A percentile compares a stretch with the other conserved stretches of the same genome.
These are phyloP conservation scores for Asbolus verrucosus DNA, from an alignment of 1,140 invertebrate species.

Conservation along the genomic window DNA sequence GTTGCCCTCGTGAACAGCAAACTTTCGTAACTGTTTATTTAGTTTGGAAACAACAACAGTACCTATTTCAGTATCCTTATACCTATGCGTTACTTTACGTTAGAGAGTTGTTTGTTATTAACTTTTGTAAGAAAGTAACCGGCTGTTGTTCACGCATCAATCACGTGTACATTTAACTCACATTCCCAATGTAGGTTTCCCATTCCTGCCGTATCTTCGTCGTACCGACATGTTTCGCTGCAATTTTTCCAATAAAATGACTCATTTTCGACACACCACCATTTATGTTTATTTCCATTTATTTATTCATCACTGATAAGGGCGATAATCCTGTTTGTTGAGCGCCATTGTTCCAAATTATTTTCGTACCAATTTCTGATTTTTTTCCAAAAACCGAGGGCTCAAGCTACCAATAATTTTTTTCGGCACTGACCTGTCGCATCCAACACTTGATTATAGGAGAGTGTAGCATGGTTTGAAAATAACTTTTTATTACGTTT, in stretches of 20 bases:
- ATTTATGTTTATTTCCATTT: too few species aligned
- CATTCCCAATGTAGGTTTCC: not conserved
- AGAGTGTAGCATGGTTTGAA: slow-evolving; percentile 19
- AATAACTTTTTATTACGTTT: slow-evolving; percentile 1
- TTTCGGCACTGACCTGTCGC: not conserved
- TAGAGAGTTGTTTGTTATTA: slow-evolving; percentile 27
- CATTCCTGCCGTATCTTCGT: too few species aligned
- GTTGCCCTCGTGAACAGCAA: slow-evolving; percentile 6
- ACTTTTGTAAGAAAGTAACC: slow-evolving; percentile 27
- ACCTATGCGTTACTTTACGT: not conserved
- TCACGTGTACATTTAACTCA: slow-evolving; percentile 23
- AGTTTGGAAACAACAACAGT: not conserved
- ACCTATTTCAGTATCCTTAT: slow-evolving; percentile 1
- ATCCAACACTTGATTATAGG: slow-evolving; percentile 12
- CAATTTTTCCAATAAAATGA: too few species aligned
- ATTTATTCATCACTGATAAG: not conserved
- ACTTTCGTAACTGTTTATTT: slow-evolving; percentile 20
- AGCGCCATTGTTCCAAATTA: too few species aligned
- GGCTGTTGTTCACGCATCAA: slow-evolving; percentile 25
- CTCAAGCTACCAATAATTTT: not conserved
- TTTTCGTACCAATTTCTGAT: too few species aligned
- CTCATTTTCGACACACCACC: too few species aligned
- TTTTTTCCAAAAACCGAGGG: too few species aligned
- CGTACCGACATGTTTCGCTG: too few species aligned
- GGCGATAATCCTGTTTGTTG: too few species aligned